Evolutionary conservation across 2,888 invertebrate genomes (phyloP).

Genomic region (Tethea ocularis): DNA sequence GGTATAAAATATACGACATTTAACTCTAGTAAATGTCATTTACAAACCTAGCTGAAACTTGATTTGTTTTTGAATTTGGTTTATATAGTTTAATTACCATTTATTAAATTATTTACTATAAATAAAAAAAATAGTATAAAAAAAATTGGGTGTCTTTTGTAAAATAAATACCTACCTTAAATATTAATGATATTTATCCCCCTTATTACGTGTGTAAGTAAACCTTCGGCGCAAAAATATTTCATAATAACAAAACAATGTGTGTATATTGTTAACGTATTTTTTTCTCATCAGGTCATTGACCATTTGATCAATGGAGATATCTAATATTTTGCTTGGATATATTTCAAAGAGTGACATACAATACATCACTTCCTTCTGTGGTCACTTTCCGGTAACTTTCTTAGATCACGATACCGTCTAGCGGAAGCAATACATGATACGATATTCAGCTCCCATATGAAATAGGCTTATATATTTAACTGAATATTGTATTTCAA

Average conservation of each 20-base stretch:
- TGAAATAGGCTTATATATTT: not conserved
- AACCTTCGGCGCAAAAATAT: too few species aligned
- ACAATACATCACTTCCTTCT: not conserved
- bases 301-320: not conserved
- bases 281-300: not conserved
- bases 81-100: too few species aligned
- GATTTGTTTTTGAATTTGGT: too few species aligned
- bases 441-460: not conserved
- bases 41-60: too few species aligned
- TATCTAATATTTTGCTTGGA: not conserved
- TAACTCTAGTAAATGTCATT: too few species aligned
- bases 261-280: not conserved
- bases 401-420: slow-evolving; percentile 1
- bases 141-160: too few species aligned
- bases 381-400: slow-evolving; percentile 2
- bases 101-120: too few species aligned
- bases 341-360: not conserved
- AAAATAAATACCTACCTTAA: too few species aligned
- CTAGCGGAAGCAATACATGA: not conserved
- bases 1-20: too few species aligned
- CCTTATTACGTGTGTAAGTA: too few species aligned
- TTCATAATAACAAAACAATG: not conserved
- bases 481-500: not conserved
- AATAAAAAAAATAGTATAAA: too few species aligned
- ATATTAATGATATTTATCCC: too few species aligned